Conservation (phyloP, 2,113 vertebrate species). For the Grus americana region DNA sequence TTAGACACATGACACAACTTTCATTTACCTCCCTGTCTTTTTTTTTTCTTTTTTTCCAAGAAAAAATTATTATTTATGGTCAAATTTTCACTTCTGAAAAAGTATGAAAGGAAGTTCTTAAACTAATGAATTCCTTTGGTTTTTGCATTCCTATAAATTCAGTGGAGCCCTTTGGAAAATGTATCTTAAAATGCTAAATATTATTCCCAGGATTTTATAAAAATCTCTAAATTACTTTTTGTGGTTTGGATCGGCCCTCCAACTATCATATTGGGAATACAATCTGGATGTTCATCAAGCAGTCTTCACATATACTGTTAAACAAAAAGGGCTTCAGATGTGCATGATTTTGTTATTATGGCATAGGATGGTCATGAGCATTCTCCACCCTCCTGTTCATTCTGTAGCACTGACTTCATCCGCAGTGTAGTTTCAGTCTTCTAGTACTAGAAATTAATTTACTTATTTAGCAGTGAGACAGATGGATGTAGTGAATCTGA, state of each 20-base stretch:
- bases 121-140: neutral
- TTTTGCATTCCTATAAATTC: neutral
- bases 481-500: neutral
- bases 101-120: neutral
- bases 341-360: slow-evolving; percentile 55
- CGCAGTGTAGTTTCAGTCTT: neutral
- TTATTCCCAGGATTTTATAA: slow-evolving; percentile 38
- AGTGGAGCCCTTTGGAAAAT: neutral
- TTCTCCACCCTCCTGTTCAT: slow-evolving; percentile 32
- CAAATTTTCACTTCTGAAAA: slow-evolving; percentile 13
- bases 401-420: slow-evolving; percentile 39
- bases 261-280: slow-evolving; percentile 29
- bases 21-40: neutral
- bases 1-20: neutral
- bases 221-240: slow-evolving; percentile 46
- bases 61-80: neutral
- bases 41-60: neutral
- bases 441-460: neutral
- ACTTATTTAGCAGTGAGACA: neutral
- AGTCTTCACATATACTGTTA: neutral
- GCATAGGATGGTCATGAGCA: slow-evolving; percentile 5
- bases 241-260: slow-evolving; percentile 38
- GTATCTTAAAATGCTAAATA: slow-evolving; percentile 7
- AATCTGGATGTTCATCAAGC: slow-evolving; percentile 37
- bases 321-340: slow-evolving; percentile 27